Percentiles rank a stretch among this genome's conserved stretches.
Evolutionary conservation across 2,888 invertebrate genomes (phyloP).

Genomic region (Sericinus montela): DNA sequence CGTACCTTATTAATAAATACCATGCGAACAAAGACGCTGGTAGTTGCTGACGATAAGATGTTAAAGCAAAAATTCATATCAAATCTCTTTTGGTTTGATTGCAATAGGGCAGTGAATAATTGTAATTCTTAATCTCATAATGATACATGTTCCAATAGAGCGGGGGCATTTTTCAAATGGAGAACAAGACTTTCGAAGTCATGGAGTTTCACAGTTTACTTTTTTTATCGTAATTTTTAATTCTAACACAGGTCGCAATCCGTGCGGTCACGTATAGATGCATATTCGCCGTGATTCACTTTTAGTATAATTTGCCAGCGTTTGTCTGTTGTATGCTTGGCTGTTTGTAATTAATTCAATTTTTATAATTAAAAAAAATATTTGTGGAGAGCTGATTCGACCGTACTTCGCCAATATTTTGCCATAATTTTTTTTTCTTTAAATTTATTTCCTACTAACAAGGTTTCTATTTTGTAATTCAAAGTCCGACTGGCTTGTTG

Average conservation of each 20-base stretch:
- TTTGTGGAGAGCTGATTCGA: conserved; percentile 50
- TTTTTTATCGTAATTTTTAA: conserved; percentile 16
- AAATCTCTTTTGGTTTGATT: too few relatives aligned
- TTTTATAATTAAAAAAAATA: conserved; percentile 48
- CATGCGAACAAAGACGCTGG: too few relatives aligned
- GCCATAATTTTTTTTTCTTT: conserved; percentile 70
- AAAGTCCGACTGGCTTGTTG: conserved; percentile 45
- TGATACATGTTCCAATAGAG: conserved; percentile 1
- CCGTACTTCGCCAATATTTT: conserved; percentile 73
- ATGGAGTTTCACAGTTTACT: neutral
- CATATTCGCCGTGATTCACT: conserved; percentile 28
- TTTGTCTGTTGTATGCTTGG: conserved; percentile 35
- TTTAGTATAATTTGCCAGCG: conserved; percentile 44
- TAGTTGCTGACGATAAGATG: too few relatives aligned
- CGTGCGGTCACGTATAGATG: neutral
- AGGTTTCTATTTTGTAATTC: conserved; percentile 35
- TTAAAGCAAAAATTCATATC: too few relatives aligned
- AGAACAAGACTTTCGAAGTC: conserved; percentile 15
- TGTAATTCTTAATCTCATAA: too few relatives aligned
- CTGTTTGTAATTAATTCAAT: conserved; percentile 46
- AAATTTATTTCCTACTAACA: conserved; percentile 56
- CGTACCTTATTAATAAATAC: too few relatives aligned
- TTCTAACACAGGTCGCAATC: conserved; percentile 20
- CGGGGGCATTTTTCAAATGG: neutral
- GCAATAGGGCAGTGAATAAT: too few relatives aligned